Conservation (phyloP, 1,140 invertebrate genomes). For the Liolophura sinensis region DNA sequence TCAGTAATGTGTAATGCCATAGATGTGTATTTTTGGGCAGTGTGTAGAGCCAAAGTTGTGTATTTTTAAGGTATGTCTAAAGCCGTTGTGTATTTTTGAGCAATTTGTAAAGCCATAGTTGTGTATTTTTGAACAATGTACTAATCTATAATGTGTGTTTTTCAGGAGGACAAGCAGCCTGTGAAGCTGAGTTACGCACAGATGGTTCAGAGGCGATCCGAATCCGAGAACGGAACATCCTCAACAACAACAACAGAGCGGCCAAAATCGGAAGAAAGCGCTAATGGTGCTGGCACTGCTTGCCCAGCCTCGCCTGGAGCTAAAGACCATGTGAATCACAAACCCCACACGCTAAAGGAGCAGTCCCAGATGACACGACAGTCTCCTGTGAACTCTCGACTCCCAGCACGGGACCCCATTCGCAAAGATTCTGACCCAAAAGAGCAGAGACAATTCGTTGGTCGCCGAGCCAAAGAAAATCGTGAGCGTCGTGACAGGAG, state of each 20-base stretch:
- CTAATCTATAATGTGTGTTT: constrained; percentile 16
- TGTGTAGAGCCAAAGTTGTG: neutral
- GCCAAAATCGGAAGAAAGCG: constrained; percentile 16
- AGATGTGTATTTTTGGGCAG: neutral
- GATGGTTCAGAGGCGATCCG: constrained; percentile 75
- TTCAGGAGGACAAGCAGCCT: constrained; percentile 32
- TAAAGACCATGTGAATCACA: neutral
- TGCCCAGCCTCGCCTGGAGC: constrained; percentile 11
- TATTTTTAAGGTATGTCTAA: neutral
- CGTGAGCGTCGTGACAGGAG: constrained; percentile 29
- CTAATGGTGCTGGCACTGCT: constrained; percentile 18
- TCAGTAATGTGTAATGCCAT: too few species aligned
- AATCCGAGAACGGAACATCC: constrained; percentile 33
- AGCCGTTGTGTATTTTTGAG: neutral
- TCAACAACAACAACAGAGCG: constrained; percentile 22
- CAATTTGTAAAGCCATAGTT: constrained; percentile 15
- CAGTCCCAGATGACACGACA: constrained; percentile 36
- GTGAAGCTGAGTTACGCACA: constrained; percentile 78
- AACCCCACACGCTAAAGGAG: constrained; percentile 36
- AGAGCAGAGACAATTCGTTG: constrained; percentile 28
- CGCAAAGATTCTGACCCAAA: constrained; percentile 37
- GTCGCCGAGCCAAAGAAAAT: constrained; percentile 42
- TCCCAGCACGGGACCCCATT: constrained; percentile 13
- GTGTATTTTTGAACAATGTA: neutral
- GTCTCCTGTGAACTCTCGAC: constrained; percentile 9